Base-by-base conservation (phyloP, 2,888 invertebrate genomes). In the Stenolophus ochropezus region DNA sequence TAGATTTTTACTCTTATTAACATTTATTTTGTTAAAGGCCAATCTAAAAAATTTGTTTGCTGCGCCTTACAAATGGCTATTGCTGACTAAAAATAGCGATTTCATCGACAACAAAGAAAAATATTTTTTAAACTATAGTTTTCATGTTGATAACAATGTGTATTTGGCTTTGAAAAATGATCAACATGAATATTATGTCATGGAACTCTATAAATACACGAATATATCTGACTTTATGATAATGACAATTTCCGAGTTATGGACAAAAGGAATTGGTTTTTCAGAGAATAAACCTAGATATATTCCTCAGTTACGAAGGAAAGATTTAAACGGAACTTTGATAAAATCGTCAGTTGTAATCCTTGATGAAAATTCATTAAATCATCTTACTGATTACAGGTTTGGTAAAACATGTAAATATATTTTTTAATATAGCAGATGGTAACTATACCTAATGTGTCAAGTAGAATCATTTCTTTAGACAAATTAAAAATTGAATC, bases 321-420 rank as follows among this genome's bases (percentile, higher is more conserved):
- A 79, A 25, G 83, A 87, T 85, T 83, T 89, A 18, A 85, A 85
- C 80, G 86, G 87, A 25, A 77, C 84, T n/a, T 71, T 79, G 6
- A 47, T 89, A 3, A 86, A 84, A 27, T 84, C 86, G 11, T 86
- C 87, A 3, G 85, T 86, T 75, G 88, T 88, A n/a, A 82, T 90
- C 58, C 87, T 88, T 2, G 86, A 89, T 84, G 85, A 86, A 1
- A 87, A 89, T 65, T 88, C 90, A 1, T 77, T 89, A 21, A 87
- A 90, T 83, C 90, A 91, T 85, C 84, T 91, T 69, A 87, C 87
- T 58, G 90, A 91, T 86, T 90, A 88, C 83, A 86, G 87, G 87
- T 88, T 83, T n/a, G n/a, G n/a, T n/a, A n/a, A n/a, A n/a, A n/a
- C n/a, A n/a, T n/a, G n/a, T n/a, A n/a, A n/a, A n/a, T n/a, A n/a